Evolutionary conservation across 2,888 invertebrate species (phyloP), one percentile per base, ranked within the genome.

Genomic region (Digitonthophagus gazella): DNA sequence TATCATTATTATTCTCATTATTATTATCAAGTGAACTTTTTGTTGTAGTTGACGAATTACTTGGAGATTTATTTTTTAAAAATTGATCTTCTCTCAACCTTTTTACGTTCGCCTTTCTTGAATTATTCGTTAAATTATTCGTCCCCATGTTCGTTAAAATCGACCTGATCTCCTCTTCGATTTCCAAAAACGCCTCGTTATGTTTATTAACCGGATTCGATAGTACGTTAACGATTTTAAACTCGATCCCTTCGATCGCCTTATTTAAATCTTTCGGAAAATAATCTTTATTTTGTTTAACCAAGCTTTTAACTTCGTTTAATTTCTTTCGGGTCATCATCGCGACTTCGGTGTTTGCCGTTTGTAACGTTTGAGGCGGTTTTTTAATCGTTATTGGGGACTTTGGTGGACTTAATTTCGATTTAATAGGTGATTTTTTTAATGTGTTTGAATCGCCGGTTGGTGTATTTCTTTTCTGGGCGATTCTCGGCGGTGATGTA

Each of bases 181-280:
- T 66, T 1, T 69, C 68, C 3, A 44, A 63, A 54, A 70, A 71
- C 0, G 72, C 72, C 6, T 69, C 67, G 28, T 55, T 66, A 15
- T 66, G 61, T 15, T 71, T 63, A 11, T 67, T 69, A 3, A 56
- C 67, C 22, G 71, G 72, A 44, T 70, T 66, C 20, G 70, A 16
- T 8, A 72, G 11, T 2, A 69, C 67, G 18, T 72, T 70, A 3
- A 69, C 67, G 20, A 71, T 71, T 22, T 65, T 71, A 56, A 64
- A 57, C 57, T 71, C 71, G 44, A 71, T 58, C 1, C 58, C 65
- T 3, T 70, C 67, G 55, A 70, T 67, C 4, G 67, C 67, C n/a
- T 67, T 65, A 28, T 70, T 65, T 55, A 70, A 14, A 22, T 70
- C 63, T 15, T 67, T 56, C 3, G 65, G 65, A 4, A 69, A 44